Conservation (phyloP, 2,113 vertebrate genomes). For the Scomber scombrus region DNA sequence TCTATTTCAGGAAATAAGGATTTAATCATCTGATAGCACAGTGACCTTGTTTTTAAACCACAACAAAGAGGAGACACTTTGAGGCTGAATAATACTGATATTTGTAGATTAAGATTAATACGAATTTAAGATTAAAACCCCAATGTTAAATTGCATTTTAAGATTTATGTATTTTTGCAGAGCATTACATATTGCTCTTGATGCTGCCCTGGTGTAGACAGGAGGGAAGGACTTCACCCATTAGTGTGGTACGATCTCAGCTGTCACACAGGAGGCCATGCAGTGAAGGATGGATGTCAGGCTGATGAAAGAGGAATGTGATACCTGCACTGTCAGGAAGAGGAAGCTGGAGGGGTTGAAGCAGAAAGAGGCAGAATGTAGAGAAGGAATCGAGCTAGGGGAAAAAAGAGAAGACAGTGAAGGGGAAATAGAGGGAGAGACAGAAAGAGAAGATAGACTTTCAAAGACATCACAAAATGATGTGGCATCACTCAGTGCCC, state of each 20-base stretch:
- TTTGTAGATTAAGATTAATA: neutral
- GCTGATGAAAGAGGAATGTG: conserved; percentile 57
- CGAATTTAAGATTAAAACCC: neutral
- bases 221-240: conserved; percentile 11
- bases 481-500: conserved; percentile 34
- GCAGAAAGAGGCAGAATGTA: neutral
- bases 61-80: neutral
- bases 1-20: neutral
- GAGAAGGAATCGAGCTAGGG: neutral
- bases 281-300: conserved; percentile 54
- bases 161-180: neutral
- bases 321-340: conserved; percentile 47
- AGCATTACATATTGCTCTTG: neutral
- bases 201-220: neutral
- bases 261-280: conserved; percentile 24
- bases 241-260: conserved; percentile 12
- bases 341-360: conserved; percentile 29
- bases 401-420: neutral
- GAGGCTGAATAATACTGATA: neutral
- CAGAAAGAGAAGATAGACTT: neutral
- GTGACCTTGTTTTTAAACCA: neutral
- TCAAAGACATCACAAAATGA: conserved; percentile 43
- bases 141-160: neutral
- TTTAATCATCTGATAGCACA: neutral
- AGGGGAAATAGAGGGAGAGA: conserved; percentile 9